Conservation (phyloP, 1,140 invertebrate species). For the Gonioctena quinquepunctata region DNA sequence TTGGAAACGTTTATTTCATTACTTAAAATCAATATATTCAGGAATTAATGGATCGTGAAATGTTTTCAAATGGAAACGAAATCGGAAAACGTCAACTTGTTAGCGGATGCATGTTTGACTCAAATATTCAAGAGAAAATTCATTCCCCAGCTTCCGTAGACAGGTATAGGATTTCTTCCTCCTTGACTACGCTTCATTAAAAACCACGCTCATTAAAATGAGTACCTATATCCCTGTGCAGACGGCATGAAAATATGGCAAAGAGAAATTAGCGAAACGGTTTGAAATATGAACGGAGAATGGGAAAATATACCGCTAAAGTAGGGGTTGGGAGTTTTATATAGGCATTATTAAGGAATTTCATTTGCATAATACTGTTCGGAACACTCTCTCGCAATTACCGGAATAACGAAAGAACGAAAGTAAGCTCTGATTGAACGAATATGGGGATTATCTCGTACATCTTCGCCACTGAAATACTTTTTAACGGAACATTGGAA, state of each 20-base stretch:
- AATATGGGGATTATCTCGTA: no score
- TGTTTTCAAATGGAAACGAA: no score
- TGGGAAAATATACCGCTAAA: not conserved
- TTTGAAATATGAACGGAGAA: constrained; percentile 24
- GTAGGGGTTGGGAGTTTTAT: not conserved
- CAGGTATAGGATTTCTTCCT: not conserved
- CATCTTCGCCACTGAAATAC: no score
- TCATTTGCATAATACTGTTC: not conserved
- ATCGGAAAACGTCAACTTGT: no score
- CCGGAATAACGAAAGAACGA: not conserved
- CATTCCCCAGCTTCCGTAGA: no score
- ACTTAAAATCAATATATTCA: no score
- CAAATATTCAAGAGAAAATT: no score
- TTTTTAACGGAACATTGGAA: no score
- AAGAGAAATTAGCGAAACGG: constrained; percentile 18
- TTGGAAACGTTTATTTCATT: no score
- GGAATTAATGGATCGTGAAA: no score
- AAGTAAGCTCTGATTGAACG: no score
- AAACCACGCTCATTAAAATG: not conserved
- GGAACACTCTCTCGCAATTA: not conserved
- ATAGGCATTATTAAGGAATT: not conserved
- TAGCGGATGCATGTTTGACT: no score
- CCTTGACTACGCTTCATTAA: not conserved
- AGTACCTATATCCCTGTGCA: constrained; percentile 25
- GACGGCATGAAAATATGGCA: constrained; percentile 29